A percentile compares a stretch with the other conserved stretches of the same genome.
These are phyloP conservation scores for Phalacrocorax brasilianus DNA, from an alignment of 2,113 vertebrate species.

Conservation along the genomic window DNA sequence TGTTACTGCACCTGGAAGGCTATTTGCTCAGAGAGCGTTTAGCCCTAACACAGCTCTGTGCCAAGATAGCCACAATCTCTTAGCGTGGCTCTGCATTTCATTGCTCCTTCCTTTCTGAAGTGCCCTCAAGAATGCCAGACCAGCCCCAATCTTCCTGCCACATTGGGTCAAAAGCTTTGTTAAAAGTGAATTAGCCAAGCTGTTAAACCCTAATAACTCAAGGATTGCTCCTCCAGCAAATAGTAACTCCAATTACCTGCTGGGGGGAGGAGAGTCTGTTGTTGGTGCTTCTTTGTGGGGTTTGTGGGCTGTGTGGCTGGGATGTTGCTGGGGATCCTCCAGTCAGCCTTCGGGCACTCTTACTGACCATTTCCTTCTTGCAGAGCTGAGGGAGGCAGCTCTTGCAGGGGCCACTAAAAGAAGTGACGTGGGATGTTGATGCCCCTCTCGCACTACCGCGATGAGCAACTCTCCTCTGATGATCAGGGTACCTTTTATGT, in stretches of 20 bases:
- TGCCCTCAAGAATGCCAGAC: neutral
- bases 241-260: neutral
- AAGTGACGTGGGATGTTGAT: neutral
- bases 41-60: neutral
- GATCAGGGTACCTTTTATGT: neutral
- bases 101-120: neutral
- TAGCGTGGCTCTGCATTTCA: neutral
- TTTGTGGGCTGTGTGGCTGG: neutral
- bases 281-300: neutral
- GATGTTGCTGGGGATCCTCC: neutral
- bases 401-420: neutral
- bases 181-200: neutral
- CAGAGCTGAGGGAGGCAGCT: neutral
- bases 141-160: neutral
- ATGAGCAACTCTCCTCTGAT: neutral
- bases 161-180: neutral
- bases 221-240: neutral
- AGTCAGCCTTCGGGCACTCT: neutral
- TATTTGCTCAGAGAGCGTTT: rapidly evolving
- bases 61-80: neutral
- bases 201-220: neutral
- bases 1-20: neutral
- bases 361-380: neutral
- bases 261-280: neutral
- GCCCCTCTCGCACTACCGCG: neutral